Evolutionary conservation across 2,113 vertebrate genomes (phyloP), one percentile per base, ranked within the genome.

Genomic region (Alaudala cheleensis): DNA sequence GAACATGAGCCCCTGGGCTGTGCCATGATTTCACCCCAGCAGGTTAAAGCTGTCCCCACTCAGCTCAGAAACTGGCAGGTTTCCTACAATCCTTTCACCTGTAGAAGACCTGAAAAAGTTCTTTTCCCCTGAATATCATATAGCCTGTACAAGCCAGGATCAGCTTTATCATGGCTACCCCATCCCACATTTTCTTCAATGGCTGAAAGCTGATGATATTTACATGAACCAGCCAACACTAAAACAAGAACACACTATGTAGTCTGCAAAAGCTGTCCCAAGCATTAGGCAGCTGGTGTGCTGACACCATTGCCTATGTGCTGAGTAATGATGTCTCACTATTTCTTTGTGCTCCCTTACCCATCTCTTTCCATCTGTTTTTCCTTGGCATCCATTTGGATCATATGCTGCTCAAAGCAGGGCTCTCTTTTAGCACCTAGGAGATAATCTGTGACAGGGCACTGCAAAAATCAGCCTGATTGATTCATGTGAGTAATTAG

Each of bases 311-410:
- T 77, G 90, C 71, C 82, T 62, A 9, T 80, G 62, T 92, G 96
- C 95, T 94, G 94, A 95, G 85, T 93, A 95, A 96, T 19, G 67
- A 40, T 62, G 33, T 83, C 88, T 77, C 95, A 70, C 82, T 82
- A 19, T 39, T 72, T 69, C 74, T 66, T 86, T 88, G 67, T 73
- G 67, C 88, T 81, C 54, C 45, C 62, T 77, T 65, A 82, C 42
- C 82, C 88, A 45, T 58, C 67, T 78, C 62, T 53, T 93, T 50
- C 94, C 95, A 94, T 93, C 92, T 96, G 94, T 50, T 58, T 45
- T 80, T 86, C 47, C 86, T 83, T 66, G 79, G 77, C 71, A 92
- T 88, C 71, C 54, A 33, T 42, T 73, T 8, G 22, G 54, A 83
- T 39, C 28, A 58, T 22, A 58, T 13, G 14, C 66, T 78, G 20